Evolutionary conservation across 1,140 invertebrate species (phyloP).

Genomic region (Drosophila tropicalis): DNA sequence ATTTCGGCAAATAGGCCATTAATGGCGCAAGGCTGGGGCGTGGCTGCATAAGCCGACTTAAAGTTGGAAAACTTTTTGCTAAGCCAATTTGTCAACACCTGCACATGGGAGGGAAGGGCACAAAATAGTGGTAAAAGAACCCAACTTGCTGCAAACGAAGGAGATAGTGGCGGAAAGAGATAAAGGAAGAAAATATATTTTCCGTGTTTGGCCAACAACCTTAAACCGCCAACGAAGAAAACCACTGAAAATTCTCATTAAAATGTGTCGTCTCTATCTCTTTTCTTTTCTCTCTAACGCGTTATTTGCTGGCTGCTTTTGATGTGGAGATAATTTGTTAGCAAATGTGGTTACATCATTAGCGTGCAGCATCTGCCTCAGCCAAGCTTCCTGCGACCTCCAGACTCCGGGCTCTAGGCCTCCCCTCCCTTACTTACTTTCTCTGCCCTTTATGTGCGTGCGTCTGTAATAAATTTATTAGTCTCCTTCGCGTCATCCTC

Average conservation of each 20-base stretch:
- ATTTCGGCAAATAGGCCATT: constrained; percentile 67
- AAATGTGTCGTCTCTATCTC: constrained; percentile 48
- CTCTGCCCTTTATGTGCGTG: constrained; percentile 30
- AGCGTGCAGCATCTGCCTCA: constrained; percentile 52
- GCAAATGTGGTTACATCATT: constrained; percentile 80
- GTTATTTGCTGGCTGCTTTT: constrained; percentile 26
- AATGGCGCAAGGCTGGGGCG: constrained; percentile 33
- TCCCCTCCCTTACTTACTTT: neutral
- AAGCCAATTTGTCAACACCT: constrained; percentile 70
- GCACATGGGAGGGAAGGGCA: constrained; percentile 6
- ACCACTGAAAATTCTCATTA: constrained; percentile 70
- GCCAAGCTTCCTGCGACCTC: neutral
- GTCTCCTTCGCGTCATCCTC: constrained; percentile 31
- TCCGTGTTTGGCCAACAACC: constrained; percentile 34
- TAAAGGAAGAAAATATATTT: neutral
- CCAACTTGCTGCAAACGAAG: neutral
- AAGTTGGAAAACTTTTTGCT: constrained; percentile 44
- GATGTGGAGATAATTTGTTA: constrained; percentile 76
- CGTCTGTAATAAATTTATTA: constrained; percentile 76
- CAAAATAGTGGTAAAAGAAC: neutral
- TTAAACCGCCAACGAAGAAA: constrained; percentile 48
- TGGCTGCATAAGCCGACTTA: constrained; percentile 45
- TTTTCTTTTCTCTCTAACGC: constrained; percentile 7
- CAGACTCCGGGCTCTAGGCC: neutral
- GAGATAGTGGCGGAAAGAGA: neutral